Percentiles rank a stretch among this genome's conserved stretches.
These are phyloP conservation scores for Hoplias malabaricus DNA, from an alignment of 2,113 vertebrate genomes.

Conservation along the genomic window DNA sequence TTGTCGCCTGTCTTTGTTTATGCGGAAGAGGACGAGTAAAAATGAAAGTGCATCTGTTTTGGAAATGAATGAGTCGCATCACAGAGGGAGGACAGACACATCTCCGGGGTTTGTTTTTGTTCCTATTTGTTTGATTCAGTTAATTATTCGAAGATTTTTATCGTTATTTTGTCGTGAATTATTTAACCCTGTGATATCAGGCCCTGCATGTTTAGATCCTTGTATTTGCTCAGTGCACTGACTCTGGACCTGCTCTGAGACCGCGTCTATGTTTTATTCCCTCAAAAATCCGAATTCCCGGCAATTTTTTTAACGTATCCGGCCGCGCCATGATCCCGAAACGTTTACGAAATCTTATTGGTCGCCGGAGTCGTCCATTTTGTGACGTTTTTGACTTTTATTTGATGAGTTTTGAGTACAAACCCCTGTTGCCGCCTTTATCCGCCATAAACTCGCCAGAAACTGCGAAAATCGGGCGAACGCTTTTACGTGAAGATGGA, in stretches of 20 bases:
- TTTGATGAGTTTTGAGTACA: constrained; percentile 46
- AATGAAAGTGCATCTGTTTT: constrained; percentile 31
- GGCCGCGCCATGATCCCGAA: constrained; percentile 5
- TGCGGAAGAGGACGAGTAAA: constrained; percentile 2
- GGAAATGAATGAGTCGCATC: constrained; percentile 27
- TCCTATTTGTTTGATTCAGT: background rate
- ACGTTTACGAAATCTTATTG: constrained; percentile 38
- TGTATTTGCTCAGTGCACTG: background rate
- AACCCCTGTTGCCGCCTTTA: constrained; percentile 10
- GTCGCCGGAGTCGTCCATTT: constrained; percentile 22
- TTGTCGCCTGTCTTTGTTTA: background rate
- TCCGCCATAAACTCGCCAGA: constrained; percentile 16
- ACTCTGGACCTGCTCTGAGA: background rate
- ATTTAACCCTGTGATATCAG: background rate
- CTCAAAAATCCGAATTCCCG: constrained; percentile 5
- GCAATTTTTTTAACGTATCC: background rate
- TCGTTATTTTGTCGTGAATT: no score
- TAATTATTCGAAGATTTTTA: no score
- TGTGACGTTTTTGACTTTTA: constrained; percentile 56
- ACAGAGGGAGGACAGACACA: background rate
- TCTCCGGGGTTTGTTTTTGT: constrained; percentile 40
- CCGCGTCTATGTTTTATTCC: background rate
- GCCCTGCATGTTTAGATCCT: no score
- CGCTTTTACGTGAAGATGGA: constrained; percentile 15
- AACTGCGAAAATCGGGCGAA: background rate